Evolutionary conservation across 1,140 invertebrate species (phyloP).

Genomic region (Platorchestia sp.): DNA sequence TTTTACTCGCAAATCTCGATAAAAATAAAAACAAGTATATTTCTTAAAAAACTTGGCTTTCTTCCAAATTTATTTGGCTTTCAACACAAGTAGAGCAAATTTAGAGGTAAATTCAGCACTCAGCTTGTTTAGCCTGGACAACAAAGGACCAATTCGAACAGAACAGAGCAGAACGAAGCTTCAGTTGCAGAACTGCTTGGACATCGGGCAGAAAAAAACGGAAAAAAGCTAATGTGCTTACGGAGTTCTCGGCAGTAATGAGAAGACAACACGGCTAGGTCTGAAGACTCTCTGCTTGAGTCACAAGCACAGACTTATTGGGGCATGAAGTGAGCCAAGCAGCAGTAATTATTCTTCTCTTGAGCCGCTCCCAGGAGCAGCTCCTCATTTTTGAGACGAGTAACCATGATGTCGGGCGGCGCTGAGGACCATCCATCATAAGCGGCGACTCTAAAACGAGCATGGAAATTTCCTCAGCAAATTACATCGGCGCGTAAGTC

Average conservation of each 20-base stretch:
- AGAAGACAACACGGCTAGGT: not conserved
- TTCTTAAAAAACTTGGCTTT: no score
- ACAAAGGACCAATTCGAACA: not conserved
- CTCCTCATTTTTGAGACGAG: not conserved
- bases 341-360: not conserved
- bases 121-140: not conserved
- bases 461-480: slow-evolving; percentile 26
- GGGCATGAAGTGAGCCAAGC: not conserved
- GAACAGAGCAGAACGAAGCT: not conserved
- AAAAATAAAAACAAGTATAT: no score
- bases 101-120: not conserved
- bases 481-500: not conserved
- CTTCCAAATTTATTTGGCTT: not conserved
- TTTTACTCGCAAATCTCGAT: no score
- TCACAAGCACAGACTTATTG: not conserved
- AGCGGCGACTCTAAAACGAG: slow-evolving; percentile 21
- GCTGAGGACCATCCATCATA: not conserved
- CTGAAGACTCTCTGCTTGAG: not conserved
- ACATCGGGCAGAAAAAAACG: not conserved
- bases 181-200: not conserved
- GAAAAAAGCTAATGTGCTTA: not conserved
- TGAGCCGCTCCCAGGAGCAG: not conserved
- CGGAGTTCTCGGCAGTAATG: not conserved
- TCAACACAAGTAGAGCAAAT: not conserved
- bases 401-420: not conserved